These are phyloP conservation scores for Hippocampus guttulatus DNA, from an alignment of 2,113 vertebrate genomes.

Conservation along the genomic window DNA sequence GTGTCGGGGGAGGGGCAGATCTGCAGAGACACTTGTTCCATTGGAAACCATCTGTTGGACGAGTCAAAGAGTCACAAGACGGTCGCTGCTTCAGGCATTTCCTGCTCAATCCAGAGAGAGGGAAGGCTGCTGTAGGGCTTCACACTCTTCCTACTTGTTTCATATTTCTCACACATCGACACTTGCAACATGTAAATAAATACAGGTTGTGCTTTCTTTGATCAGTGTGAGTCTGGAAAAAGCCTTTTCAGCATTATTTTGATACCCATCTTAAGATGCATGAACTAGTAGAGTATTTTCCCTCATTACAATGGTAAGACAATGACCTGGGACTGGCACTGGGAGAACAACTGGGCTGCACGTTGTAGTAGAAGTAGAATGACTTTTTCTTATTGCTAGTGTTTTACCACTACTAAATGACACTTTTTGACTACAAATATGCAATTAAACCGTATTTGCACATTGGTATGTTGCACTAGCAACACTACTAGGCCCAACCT, in stretches of 20 bases:
- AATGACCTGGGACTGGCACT: no score
- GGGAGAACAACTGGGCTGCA: background rate
- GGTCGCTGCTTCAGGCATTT: constrained; percentile 74
- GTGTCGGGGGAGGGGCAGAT: constrained; percentile 46
- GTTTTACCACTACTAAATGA: background rate
- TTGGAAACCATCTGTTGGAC: constrained; percentile 75
- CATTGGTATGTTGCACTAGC: no score
- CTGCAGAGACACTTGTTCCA: constrained; percentile 70
- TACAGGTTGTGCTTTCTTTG: background rate
- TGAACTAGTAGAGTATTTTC: background rate
- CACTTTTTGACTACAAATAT: background rate
- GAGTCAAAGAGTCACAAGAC: constrained; percentile 75
- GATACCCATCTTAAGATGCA: background rate
- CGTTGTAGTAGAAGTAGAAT: no score
- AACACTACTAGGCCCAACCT: no score
- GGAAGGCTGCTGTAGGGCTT: constrained; percentile 13
- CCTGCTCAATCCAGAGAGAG: constrained; percentile 65
- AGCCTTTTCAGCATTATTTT: background rate
- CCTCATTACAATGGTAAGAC: background rate
- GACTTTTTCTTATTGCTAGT: background rate
- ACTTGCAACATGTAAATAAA: constrained; percentile 22
- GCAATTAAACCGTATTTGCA: no score
- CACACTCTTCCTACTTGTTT: constrained; percentile 47
- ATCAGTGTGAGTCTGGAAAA: background rate
- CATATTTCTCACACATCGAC: constrained; percentile 36